Evolutionary conservation across 2,113 vertebrate species (phyloP), one percentile per base, ranked within the genome.

Genomic region (Planiliza haematocheilus): DNA sequence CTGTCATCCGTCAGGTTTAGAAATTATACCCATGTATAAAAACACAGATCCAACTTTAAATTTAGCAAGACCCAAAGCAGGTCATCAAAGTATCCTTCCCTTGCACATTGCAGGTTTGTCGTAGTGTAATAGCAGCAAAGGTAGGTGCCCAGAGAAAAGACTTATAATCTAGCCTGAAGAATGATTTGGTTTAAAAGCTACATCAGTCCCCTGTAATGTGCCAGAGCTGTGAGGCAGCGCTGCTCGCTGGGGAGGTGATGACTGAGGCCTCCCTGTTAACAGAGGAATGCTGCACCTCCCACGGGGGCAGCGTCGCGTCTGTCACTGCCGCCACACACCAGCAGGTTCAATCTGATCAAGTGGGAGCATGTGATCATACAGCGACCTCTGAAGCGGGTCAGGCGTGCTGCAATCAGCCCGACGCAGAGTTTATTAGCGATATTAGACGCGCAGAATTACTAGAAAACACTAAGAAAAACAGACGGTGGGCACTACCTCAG

Each of bases 251-350:
- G 62, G 38, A 74, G 69, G 64, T 58, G 74, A 73, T 73, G 81
- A 80, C 48, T 66, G 74, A 86, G 60, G 52, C 45, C 63, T 68
- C 78, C 56, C 64, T 61, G 75, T 67, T 84, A 84, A 53, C 43
- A 62, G 60, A 68, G 82, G 78, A 89, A 86, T 88, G 85, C 67
- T 20, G 50, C 10, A 71, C 68, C 76, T 69, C 62, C 73, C 78
- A 68, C 52, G 2, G 62, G 20, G 42, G 37, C n/a, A 16, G 65
- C 18, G 10, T 60, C 69, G 9, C 16, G 62, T 76, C 66, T 79
- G 63, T 79, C 72, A 58, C 50, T 55, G 59, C 61, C 10, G 17
- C 70, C 69, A 62, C 71, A 66, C 77, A 71, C 67, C n/a, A 13
- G 66, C 81, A 60, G 62, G 52, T 78, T 81, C 43, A 62, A 37